A percentile compares a stretch with the other conserved stretches of the same genome.
Conservation (phyloP, 1,140 invertebrate species). For the Atopsyche davidsoni region DNA sequence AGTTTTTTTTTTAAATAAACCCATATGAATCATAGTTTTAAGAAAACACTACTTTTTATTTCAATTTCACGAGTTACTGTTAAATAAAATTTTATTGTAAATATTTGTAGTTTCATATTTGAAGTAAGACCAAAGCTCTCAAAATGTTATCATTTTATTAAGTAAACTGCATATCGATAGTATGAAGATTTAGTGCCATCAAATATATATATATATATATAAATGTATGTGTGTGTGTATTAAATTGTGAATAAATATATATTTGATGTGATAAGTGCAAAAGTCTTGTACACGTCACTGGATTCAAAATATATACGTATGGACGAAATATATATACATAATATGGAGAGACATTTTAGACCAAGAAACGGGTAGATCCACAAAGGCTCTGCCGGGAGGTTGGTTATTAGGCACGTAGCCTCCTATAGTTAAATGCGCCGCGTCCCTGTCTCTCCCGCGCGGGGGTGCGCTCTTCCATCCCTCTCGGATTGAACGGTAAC, state of each 20-base stretch:
- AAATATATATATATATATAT: too few species aligned
- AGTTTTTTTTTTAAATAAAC: too few species aligned
- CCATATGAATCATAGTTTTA: too few species aligned
- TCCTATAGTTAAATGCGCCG: conserved; percentile 1
- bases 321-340: not conserved
- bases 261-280: not conserved
- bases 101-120: too few species aligned
- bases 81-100: too few species aligned
- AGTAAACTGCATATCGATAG: too few species aligned
- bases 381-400: conserved; percentile 15
- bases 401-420: conserved; percentile 26
- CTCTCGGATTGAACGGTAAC: conserved; percentile 19
- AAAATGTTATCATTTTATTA: too few species aligned
- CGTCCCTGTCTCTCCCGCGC: not conserved
- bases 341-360: conserved; percentile 5
- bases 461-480: conserved; percentile 1
- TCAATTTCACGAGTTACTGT: too few species aligned
- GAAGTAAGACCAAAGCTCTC: too few species aligned
- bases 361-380: conserved; percentile 7
- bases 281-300: not conserved
- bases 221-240: too few species aligned
- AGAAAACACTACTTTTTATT: too few species aligned
- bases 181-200: too few species aligned
- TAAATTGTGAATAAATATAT: not conserved
- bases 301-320: not conserved